Conservation (phyloP, 1,140 invertebrate genomes). For the Lepidurus couesii region DNA sequence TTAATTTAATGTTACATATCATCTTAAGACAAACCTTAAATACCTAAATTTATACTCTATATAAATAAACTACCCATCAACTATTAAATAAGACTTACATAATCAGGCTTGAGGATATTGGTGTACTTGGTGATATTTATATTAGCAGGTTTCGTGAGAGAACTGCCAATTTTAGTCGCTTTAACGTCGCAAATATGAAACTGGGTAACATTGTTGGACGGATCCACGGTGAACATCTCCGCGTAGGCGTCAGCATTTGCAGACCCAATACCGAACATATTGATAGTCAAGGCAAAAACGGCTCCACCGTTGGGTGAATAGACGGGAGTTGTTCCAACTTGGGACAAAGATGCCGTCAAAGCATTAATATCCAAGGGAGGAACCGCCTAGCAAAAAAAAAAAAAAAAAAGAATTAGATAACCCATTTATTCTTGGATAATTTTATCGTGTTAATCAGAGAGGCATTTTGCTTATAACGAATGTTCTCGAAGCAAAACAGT, state of each 20-base stretch:
- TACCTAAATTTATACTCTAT: background rate
- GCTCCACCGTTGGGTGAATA: background rate
- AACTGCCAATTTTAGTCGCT: background rate
- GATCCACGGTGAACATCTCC: background rate
- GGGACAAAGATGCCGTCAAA: constrained; percentile 8
- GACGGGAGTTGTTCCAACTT: background rate
- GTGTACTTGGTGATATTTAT: constrained; percentile 9
- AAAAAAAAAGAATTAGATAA: background rate
- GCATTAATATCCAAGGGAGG: background rate
- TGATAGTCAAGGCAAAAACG: constrained; percentile 9
- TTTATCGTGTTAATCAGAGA: background rate
- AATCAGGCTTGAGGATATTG: background rate
- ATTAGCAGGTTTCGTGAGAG: background rate
- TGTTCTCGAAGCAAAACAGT: background rate
- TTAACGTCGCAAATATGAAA: background rate
- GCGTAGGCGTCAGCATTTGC: constrained; percentile 5
- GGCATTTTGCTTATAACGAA: background rate
- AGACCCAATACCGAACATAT: background rate
- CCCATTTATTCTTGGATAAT: background rate
- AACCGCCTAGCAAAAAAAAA: background rate
- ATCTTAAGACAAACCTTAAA: no score
- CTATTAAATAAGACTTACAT: background rate
- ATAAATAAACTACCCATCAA: background rate
- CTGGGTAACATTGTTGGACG: background rate
- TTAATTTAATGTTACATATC: no score